Base-by-base conservation (phyloP, 92 coral and sea anemone species). In the Parazoanthus atlanticus region DNA sequence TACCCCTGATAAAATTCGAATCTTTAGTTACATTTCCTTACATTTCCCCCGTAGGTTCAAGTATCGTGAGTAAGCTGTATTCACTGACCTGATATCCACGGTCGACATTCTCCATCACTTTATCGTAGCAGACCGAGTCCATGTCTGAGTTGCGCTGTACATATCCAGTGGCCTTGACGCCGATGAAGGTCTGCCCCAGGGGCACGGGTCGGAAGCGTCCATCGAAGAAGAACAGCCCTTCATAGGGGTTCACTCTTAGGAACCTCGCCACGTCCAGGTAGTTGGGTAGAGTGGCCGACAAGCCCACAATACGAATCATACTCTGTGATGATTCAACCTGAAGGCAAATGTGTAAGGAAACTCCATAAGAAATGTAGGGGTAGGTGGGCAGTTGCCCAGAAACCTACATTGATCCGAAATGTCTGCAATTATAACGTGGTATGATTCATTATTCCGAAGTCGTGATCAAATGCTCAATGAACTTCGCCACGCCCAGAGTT, bases 281-380 rank as follows among this genome's bases (percentile, higher is more conserved):
- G 93, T 97, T 97, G 2, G 99, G 99, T 54, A 97, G 93, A 36
- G 99, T 97, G 34, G 99, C 99, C 1, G 99, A 97, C 69, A 97
- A 88, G 43, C 99, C 99, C 52, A 97, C 99, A 8, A 97, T 95
- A 29, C 99, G 97, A 78, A 97, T 97, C 99, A 97, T 97, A 73
- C 93, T 95, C 82, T 97, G 99, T 32, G 97, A 91, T 40, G 99
- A 91, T 52, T 95, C 98, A 74, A 96, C 98, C 99, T 96, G 80
- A 93, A 91, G 89, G 97, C 91, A 81, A 67, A 93, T 76, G 4
- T 26, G 25, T 13, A 38, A 26, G 12, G 7, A 23, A 12, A 12
- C n/a, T 23, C 32, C 10, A 12, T 77, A 31, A 49, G 49, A 32
- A 32, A n/a, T n/a, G n/a, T n/a, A n/a, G n/a, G n/a, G n/a, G n/a